Conservation (phyloP, 2,113 vertebrate genomes). For the Thinocorus orbignyianus region DNA sequence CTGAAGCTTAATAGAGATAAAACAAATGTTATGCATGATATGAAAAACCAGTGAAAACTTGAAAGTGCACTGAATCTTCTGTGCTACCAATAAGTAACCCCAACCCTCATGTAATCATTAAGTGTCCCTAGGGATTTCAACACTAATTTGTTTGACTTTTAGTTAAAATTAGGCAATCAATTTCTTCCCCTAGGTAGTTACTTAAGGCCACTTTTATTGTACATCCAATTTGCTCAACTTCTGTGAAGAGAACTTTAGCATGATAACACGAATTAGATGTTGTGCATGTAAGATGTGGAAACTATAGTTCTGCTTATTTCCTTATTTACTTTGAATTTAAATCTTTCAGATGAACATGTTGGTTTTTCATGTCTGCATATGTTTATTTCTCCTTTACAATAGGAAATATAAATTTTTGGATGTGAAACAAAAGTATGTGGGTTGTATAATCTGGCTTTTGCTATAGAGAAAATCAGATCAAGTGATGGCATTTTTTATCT, state of each 20-base stretch:
- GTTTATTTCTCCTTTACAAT: neutral
- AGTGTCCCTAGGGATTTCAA: conserved; percentile 18
- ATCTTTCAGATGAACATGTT: neutral
- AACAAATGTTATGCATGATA: neutral
- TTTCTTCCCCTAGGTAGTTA: conserved; percentile 31
- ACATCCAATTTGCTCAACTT: conserved; percentile 40
- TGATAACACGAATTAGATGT: neutral
- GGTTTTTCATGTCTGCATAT: neutral
- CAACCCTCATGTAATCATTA: neutral
- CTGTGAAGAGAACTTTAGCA: conserved; percentile 7
- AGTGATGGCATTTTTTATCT: neutral
- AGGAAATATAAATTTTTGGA: neutral
- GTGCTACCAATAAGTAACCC: neutral
- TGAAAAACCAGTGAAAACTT: neutral
- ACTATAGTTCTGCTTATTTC: neutral
- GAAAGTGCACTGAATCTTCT: neutral
- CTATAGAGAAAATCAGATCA: neutral
- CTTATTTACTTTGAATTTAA: neutral
- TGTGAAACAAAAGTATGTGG: neutral
- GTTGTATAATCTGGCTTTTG: neutral
- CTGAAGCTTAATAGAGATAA: conserved; percentile 6
- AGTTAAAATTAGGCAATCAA: conserved; percentile 60
- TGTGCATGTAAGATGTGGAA: neutral
- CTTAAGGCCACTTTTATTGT: conserved; percentile 26
- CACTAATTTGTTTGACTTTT: conserved; percentile 66